Conservation (phyloP, 2,888 invertebrate genomes). For the Cryptophagus acutangulus region DNA sequence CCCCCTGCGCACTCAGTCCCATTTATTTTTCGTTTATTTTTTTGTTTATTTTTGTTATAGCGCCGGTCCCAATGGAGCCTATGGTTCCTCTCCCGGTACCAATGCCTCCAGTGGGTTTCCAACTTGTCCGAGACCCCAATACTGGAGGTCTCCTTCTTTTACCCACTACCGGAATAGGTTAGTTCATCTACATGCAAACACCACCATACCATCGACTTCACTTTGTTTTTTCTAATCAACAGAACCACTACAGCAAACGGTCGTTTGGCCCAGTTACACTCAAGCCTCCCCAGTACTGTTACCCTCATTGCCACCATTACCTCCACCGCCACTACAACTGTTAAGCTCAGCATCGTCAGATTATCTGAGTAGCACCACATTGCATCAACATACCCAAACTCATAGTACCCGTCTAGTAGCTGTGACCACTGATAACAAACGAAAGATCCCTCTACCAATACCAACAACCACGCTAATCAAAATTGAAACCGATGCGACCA, state of each 20-base stretch:
- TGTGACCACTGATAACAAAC: slow-evolving; percentile 54
- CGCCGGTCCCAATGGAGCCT: slow-evolving; percentile 68
- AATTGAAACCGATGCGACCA: slow-evolving; percentile 60
- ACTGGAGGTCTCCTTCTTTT: slow-evolving; percentile 78
- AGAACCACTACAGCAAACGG: slow-evolving; percentile 67
- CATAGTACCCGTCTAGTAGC: slow-evolving; percentile 65
- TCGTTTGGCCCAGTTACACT: slow-evolving; percentile 69
- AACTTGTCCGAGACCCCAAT: slow-evolving; percentile 79
- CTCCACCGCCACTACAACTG: slow-evolving; percentile 63
- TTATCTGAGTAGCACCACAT: slow-evolving; percentile 56
- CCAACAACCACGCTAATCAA: slow-evolving; percentile 59
- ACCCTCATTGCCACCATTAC: slow-evolving; percentile 52
- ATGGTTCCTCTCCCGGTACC: slow-evolving; percentile 65
- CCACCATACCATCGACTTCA: not conserved
- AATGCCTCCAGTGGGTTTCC: slow-evolving; percentile 73
- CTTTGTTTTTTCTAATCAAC: slow-evolving; percentile 16
- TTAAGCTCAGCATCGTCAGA: slow-evolving; percentile 55
- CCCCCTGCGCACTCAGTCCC: not conserved
- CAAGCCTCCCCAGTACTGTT: slow-evolving; percentile 50
- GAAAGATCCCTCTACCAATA: slow-evolving; percentile 49
- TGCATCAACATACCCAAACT: slow-evolving; percentile 63
- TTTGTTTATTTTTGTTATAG: slow-evolving; percentile 49
- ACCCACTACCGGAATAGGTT: slow-evolving; percentile 64
- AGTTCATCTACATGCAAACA: slow-evolving; percentile 44
- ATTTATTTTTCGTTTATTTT: slow-evolving; percentile 13